A percentile compares a stretch with the other conserved stretches of the same genome.
Evolutionary conservation across 2,797 vertebrate species (phyloP).

Genomic region (Heteromormyrus szaboi): DNA sequence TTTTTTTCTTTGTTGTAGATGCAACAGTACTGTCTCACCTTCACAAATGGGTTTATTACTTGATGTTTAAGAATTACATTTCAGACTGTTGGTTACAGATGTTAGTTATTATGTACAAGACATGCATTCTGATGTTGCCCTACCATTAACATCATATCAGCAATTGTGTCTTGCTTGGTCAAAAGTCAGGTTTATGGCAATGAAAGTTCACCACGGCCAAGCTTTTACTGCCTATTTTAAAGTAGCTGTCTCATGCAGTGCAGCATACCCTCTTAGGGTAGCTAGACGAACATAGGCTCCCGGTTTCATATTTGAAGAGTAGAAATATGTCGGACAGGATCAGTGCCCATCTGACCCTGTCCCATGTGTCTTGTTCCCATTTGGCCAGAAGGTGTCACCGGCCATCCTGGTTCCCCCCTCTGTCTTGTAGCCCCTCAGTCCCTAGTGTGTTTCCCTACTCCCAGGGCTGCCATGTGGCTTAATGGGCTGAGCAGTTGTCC

Average conservation of each 20-base stretch:
- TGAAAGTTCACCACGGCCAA: conserved; percentile 42
- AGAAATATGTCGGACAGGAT: background rate
- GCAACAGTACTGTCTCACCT: background rate
- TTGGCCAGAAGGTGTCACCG: background rate
- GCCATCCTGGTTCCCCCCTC: background rate
- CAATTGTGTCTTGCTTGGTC: conserved; percentile 22
- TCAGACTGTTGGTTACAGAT: background rate
- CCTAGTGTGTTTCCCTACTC: background rate
- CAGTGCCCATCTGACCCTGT: background rate
- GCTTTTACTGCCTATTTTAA: conserved; percentile 38
- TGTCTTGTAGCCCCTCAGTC: background rate
- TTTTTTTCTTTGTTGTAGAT: background rate
- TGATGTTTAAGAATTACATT: background rate
- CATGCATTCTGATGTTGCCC: background rate
- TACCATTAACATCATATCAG: background rate
- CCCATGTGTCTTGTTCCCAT: background rate
- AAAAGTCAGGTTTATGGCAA: conserved; percentile 48
- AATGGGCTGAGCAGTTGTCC: background rate
- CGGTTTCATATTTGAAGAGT: background rate
- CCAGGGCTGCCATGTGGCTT: background rate
- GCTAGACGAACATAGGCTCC: background rate
- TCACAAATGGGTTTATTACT: background rate
- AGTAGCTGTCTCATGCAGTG: background rate
- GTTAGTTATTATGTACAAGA: background rate
- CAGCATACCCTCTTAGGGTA: background rate